phyloP scores from a whole-genome alignment of 1,140 invertebrate species.

The Leptoteleia sp. region DNA sequence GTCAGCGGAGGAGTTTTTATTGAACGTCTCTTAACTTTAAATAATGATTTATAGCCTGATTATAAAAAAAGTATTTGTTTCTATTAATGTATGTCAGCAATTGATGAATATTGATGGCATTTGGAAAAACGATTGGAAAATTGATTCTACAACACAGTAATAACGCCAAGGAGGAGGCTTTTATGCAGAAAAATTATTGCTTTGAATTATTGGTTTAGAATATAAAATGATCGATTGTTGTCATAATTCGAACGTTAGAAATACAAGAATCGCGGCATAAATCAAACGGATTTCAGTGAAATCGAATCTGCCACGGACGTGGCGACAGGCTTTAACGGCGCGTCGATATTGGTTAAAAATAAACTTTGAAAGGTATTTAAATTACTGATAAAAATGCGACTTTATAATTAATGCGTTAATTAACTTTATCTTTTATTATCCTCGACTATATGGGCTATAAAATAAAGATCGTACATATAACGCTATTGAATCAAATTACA shows the following conservation, averaged over 20 bases:
- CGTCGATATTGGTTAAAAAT: conserved; percentile 24
- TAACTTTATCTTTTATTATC: conserved; percentile 1
- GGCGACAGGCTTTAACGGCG: conserved; percentile 8
- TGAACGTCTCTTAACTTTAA: no score
- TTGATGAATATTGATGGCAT: conserved; percentile 39
- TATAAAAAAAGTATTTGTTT: no score
- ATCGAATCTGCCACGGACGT: conserved; percentile 43
- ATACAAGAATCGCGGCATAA: conserved; percentile 35
- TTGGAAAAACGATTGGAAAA: conserved; percentile 12
- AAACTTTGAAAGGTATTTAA: conserved; percentile 19
- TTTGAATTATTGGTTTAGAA: conserved; percentile 51
- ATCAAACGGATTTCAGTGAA: conserved; percentile 25
- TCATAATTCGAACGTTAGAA: conserved; percentile 52
- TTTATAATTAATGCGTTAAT: conserved; percentile 18
- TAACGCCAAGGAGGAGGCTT: conserved; percentile 8
- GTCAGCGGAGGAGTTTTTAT: no score
- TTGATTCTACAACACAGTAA: conserved; percentile 30
- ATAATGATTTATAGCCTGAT: no score
- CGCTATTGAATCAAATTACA: conserved; percentile 9
- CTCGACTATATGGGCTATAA: background rate
- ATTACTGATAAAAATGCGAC: background rate
- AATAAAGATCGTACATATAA: conserved; percentile 2
- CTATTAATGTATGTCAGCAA: background rate
- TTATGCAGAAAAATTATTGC: conserved; percentile 42
- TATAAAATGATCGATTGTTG: conserved; percentile 50